A percentile compares a stretch with the other conserved stretches of the same genome.
phyloP scores from a whole-genome alignment of 2,113 vertebrate species.

The Hydrolagus affinis region DNA sequence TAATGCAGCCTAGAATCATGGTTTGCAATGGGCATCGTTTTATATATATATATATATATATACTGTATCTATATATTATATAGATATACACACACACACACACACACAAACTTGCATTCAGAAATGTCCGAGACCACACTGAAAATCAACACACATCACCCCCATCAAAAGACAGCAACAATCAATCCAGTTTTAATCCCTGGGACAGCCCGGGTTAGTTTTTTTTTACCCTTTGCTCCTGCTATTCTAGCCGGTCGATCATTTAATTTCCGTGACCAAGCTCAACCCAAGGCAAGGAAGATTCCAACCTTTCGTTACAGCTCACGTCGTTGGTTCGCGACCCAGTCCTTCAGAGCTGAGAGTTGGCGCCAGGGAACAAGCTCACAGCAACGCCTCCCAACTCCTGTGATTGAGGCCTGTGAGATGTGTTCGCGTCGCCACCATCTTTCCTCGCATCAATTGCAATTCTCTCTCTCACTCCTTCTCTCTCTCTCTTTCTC shows the following conservation, averaged over 20 bases:
- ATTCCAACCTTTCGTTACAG: neutral
- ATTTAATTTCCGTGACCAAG: neutral
- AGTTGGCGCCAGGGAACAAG: neutral
- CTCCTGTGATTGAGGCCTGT: neutral
- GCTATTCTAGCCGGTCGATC: neutral
- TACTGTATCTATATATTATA: too few species aligned
- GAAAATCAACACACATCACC: too few species aligned
- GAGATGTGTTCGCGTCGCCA: neutral
- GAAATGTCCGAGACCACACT: too few species aligned
- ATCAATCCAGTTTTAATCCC: neutral
- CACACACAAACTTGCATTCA: too few species aligned
- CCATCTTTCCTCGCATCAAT: slow-evolving; percentile 7
- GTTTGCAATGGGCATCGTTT: too few species aligned
- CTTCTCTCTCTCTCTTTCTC: too few species aligned
- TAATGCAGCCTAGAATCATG: neutral
- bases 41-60: too few species aligned
- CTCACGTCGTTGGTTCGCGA: neutral
- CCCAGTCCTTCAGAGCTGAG: neutral
- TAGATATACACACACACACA: too few species aligned
- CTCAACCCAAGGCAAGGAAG: neutral
- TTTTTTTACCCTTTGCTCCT: neutral
- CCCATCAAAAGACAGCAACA: too few species aligned
- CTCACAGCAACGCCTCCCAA: neutral
- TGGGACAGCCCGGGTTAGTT: neutral
- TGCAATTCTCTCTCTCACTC: neutral